Evolutionary conservation across 1,140 invertebrate species (phyloP).

Genomic region (Sipha flava): DNA sequence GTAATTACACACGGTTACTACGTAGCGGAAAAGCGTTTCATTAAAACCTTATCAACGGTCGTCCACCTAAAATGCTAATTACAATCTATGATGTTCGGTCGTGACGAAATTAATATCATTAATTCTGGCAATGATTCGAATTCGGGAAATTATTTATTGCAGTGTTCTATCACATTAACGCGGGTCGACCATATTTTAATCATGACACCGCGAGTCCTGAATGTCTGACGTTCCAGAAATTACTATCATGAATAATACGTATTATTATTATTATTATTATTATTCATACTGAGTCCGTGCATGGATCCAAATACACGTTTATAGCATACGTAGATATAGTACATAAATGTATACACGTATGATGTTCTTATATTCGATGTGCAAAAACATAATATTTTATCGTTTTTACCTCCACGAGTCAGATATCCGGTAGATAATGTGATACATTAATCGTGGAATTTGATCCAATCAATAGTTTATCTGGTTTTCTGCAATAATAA

Average conservation of each 20-base stretch:
- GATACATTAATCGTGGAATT: neutral
- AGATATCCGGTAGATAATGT: neutral
- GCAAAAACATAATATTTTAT: neutral
- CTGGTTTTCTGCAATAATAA: neutral
- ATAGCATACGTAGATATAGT: too few species aligned
- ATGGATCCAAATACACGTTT: too few species aligned
- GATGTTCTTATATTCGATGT: neutral
- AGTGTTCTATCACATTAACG: neutral
- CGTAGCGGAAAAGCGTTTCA: neutral
- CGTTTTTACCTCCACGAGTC: neutral
- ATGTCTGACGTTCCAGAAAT: neutral
- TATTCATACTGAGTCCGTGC: neutral
- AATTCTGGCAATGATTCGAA: neutral
- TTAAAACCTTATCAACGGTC: neutral
- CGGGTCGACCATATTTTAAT: neutral
- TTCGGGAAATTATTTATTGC: neutral
- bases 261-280: neutral
- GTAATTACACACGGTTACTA: too few species aligned
- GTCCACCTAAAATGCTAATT: neutral
- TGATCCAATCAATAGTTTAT: neutral
- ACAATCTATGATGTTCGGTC: neutral
- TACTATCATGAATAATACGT: neutral
- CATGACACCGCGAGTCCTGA: neutral
- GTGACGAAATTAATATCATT: neutral
- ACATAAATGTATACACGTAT: too few species aligned